A percentile compares a stretch with the other conserved stretches of the same genome.
Conservation (phyloP, 2,888 invertebrate genomes). For the Gasteruption jaculator region DNA sequence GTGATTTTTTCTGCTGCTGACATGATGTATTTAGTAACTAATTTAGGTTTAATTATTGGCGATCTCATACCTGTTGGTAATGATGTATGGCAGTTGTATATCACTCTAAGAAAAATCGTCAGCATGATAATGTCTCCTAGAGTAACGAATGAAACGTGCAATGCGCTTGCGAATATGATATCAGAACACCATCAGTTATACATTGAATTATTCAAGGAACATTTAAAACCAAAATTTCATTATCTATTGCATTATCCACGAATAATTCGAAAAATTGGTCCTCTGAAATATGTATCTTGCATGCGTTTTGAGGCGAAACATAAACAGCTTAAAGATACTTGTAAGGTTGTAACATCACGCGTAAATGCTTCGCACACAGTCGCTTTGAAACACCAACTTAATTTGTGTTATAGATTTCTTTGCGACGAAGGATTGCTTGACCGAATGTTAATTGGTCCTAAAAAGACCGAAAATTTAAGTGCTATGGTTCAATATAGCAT, state of each 20-base stretch:
- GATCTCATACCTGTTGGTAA: slow-evolving; percentile 19
- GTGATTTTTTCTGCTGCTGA: slow-evolving; percentile 21
- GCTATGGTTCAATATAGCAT: neutral
- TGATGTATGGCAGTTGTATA: slow-evolving; percentile 21
- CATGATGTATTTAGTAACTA: slow-evolving; percentile 20
- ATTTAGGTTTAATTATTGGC: slow-evolving; percentile 22
- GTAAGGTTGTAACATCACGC: no score
- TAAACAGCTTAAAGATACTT: no score
- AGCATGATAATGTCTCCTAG: slow-evolving; percentile 6
- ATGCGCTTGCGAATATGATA: slow-evolving; percentile 5
- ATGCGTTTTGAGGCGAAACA: no score
- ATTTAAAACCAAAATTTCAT: no score
- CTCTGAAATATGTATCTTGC: no score
- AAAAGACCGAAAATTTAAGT: neutral
- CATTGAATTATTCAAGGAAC: slow-evolving; percentile 7
- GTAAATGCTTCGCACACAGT: no score
- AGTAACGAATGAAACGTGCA: slow-evolving; percentile 8
- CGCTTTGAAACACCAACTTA: slow-evolving; percentile 5
- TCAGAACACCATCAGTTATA: slow-evolving; percentile 8
- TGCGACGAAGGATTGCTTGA: neutral
- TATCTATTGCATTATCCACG: no score
- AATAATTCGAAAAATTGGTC: no score
- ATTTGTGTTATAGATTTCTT: slow-evolving; percentile 7
- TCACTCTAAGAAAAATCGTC: slow-evolving; percentile 18
- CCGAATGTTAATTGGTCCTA: neutral